phyloP scores from a whole-genome alignment of 2,113 vertebrate genomes.

The Peromyscus californicus region DNA sequence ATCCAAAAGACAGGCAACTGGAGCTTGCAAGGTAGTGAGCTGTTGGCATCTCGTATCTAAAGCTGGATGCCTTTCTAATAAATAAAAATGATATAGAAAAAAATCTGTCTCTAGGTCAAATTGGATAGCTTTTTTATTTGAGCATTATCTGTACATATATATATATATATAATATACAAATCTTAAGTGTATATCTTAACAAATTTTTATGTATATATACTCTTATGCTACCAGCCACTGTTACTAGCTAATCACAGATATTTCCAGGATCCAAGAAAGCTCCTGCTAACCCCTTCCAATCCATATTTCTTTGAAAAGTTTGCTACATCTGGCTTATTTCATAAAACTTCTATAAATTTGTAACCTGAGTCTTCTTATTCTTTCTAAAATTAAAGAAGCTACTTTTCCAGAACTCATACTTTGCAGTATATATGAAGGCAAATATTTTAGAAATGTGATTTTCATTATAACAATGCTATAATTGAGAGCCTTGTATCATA shows the following conservation, averaged over 20 bases:
- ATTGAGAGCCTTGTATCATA: background rate
- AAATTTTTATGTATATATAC: background rate
- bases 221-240: background rate
- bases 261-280: background rate
- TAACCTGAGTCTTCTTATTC: background rate
- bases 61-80: background rate
- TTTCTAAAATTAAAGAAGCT: background rate
- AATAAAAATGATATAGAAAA: background rate
- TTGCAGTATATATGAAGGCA: background rate
- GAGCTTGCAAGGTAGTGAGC: conserved; percentile 68
- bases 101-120: conserved; percentile 27
- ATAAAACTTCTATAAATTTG: background rate
- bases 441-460: background rate
- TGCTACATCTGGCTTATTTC: background rate
- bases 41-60: background rate
- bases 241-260: background rate
- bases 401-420: background rate
- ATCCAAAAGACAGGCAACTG: conserved; percentile 78
- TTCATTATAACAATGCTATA: background rate
- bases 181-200: background rate
- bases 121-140: background rate
- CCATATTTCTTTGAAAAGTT: background rate
- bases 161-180: background rate
- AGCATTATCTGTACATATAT: background rate
- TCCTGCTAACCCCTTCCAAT: background rate